Percentiles rank a stretch among this genome's conserved stretches.
Conservation (phyloP, 2,888 invertebrate species). For the Spisula solida region DNA sequence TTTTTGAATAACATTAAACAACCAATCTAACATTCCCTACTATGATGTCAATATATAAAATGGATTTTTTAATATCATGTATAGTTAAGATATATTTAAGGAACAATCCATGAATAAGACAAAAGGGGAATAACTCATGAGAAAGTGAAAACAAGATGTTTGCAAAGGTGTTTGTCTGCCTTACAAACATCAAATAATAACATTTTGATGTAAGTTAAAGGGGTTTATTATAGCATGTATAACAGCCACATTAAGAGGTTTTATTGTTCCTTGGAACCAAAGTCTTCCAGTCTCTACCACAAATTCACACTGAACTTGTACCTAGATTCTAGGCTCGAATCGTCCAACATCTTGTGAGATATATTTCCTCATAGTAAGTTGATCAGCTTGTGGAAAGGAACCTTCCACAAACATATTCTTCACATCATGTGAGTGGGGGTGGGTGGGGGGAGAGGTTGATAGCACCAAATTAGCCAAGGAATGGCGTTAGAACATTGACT, state of each 20-base stretch:
- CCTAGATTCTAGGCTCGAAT: neutral
- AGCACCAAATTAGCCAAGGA: constrained; percentile 41
- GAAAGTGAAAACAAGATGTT: neutral
- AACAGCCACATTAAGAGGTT: neutral
- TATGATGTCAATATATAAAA: neutral
- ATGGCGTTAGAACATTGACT: constrained; percentile 4
- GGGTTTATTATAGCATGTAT: neutral
- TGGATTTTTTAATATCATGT: neutral
- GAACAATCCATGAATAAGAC: neutral
- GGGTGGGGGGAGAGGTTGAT: neutral
- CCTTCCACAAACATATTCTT: neutral
- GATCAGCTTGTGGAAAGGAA: neutral
- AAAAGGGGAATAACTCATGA: neutral
- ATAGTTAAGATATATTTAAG: too few species aligned
- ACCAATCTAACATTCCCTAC: neutral
- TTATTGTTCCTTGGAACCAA: neutral
- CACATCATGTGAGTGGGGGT: neutral
- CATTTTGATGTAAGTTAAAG: neutral
- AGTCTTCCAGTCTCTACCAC: too few species aligned
- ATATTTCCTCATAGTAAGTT: neutral
- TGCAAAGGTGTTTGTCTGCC: neutral
- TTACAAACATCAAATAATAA: neutral
- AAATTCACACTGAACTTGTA: neutral
- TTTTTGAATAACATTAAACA: neutral
- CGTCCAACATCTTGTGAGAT: neutral